Percentiles rank a stretch among this genome's conserved stretches.
Evolutionary conservation across 2,113 vertebrate genomes (phyloP).

Genomic region (Platichthys flesus): DNA sequence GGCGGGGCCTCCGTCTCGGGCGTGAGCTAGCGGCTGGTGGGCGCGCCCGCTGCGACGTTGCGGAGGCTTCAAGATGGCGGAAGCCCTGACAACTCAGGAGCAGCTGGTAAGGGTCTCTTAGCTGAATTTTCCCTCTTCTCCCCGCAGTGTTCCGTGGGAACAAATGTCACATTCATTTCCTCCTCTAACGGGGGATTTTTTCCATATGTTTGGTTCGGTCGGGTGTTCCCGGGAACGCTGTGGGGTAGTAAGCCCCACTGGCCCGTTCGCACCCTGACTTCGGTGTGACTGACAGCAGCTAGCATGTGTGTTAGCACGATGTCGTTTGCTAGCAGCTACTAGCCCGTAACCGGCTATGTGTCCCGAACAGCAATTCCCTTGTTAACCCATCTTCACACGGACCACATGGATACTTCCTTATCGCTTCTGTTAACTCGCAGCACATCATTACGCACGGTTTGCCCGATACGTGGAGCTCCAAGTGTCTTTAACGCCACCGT

Average conservation of each 20-base stretch:
- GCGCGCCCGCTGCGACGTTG: slow-evolving; percentile 83
- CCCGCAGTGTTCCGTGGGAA: not conserved
- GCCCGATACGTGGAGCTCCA: not conserved
- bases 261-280: slow-evolving; percentile 61
- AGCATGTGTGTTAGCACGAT: slow-evolving; percentile 71
- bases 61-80: slow-evolving; percentile 88
- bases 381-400: not conserved
- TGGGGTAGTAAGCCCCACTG: slow-evolving; percentile 47
- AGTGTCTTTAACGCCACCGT: slow-evolving; percentile 13
- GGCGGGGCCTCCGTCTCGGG: slow-evolving; percentile 47
- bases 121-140: slow-evolving; percentile 8
- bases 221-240: not conserved
- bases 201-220: not conserved
- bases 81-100: slow-evolving; percentile 86
- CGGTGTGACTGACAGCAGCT: slow-evolving; percentile 75
- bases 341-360: slow-evolving; percentile 39
- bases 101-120: slow-evolving; percentile 81
- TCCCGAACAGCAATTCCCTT: not conserved
- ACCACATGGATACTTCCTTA: no score
- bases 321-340: slow-evolving; percentile 47
- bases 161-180: not conserved
- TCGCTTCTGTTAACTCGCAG: not conserved
- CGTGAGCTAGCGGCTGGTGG: slow-evolving; percentile 67
- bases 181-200: not conserved
- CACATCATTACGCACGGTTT: accelerated